Evolutionary conservation across 2,113 vertebrate species (phyloP).

Genomic region (Bothrops jararaca): DNA sequence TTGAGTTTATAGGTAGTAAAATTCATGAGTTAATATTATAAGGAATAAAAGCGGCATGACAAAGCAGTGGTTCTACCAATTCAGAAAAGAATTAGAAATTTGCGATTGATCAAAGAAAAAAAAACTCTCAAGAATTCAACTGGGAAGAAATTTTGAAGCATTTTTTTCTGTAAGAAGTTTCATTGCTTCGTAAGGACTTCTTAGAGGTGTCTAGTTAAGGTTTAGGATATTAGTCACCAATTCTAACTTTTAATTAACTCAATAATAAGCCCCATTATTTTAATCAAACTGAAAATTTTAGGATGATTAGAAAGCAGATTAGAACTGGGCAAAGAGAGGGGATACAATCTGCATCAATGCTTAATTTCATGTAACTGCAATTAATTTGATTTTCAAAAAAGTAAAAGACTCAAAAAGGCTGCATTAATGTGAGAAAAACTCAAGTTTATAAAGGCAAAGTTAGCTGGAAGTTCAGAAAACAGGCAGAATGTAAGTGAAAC

Average conservation of each 20-base stretch:
- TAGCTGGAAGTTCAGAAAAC: not conserved
- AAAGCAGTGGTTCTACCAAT: not conserved
- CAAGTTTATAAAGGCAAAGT: not conserved
- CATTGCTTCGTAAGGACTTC: not conserved
- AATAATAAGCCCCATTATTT: not conserved
- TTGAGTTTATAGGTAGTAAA: not conserved
- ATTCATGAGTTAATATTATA: not conserved
- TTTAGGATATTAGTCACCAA: not conserved
- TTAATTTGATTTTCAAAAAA: not conserved
- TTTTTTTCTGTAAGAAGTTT: not conserved
- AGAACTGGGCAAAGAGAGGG: not conserved
- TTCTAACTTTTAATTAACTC: not conserved
- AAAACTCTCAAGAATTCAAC: not conserved
- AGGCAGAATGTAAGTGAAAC: not conserved
- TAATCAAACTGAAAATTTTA: not conserved
- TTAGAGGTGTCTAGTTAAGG: not conserved
- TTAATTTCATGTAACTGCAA: not conserved
- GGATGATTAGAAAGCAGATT: not conserved
- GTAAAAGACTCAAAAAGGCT: not conserved
- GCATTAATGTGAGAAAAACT: not conserved
- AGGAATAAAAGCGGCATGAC: not conserved
- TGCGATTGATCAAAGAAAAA: not conserved
- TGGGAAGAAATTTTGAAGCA: not conserved
- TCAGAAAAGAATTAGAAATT: not conserved
- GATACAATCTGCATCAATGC: not conserved